Evolutionary conservation across 2,797 vertebrate species (phyloP).

Genomic region (Myripristis jacobus): DNA sequence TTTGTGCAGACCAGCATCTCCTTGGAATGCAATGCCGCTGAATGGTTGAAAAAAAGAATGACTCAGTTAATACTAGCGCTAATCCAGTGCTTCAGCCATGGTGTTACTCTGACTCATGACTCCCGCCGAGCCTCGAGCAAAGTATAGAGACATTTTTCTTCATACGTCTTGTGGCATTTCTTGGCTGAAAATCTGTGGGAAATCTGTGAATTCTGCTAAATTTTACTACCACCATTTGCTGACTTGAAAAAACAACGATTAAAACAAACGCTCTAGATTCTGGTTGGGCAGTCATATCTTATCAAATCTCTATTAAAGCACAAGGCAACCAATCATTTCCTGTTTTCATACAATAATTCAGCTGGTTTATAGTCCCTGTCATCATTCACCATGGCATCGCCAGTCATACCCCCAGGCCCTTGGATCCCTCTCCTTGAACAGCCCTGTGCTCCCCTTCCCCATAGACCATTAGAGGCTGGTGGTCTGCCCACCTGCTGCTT

Average conservation of each 20-base stretch:
- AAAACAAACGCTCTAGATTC: not conserved
- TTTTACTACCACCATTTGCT: not conserved
- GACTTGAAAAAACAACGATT: not conserved
- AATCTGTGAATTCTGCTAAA: not conserved
- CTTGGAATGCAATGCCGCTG: conserved; percentile 27
- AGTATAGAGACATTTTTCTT: not conserved
- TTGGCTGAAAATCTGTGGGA: not conserved
- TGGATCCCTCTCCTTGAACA: conserved; percentile 12
- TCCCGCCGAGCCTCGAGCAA: not conserved
- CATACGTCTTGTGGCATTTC: not conserved
- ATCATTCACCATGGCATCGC: not conserved
- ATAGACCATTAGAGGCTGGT: not conserved
- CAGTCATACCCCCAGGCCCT: conserved; percentile 10
- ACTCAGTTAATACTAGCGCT: conserved; percentile 29
- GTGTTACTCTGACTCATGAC: not conserved
- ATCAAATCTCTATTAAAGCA: no score
- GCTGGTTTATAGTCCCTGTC: not conserved
- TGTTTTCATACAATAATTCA: not conserved
- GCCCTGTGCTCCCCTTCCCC: not conserved
- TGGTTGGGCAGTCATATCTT: no score
- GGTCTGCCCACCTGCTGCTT: conserved; percentile 28
- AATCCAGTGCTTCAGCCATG: conserved; percentile 23
- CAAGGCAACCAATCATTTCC: no score
- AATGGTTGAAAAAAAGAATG: conserved; percentile 28
- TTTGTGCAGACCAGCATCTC: conserved; percentile 23